These are phyloP conservation scores for Ecliptopera silaceata DNA, from an alignment of 2,888 invertebrate genomes.

Conservation along the genomic window DNA sequence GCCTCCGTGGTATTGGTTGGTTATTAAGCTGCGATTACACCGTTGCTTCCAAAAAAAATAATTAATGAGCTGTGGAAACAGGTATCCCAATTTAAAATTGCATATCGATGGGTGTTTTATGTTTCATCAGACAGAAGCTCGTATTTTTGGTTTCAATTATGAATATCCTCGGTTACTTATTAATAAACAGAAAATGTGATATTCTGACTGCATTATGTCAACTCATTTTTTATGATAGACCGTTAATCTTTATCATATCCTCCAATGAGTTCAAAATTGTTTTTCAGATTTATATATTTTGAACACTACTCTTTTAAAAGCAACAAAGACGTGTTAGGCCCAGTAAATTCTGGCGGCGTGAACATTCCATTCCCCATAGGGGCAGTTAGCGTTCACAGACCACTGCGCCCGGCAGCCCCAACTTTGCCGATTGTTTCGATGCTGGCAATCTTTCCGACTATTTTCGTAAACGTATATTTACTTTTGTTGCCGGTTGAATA, in stretches of 20 bases:
- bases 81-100: constrained; percentile 41
- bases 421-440: constrained; percentile 37
- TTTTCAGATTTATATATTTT: neutral
- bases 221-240: too few species aligned
- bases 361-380: constrained; percentile 36
- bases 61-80: constrained; percentile 44
- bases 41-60: constrained; percentile 39
- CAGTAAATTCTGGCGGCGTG: constrained; percentile 32
- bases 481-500: constrained; percentile 29
- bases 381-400: constrained; percentile 36
- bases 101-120: constrained; percentile 38
- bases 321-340: constrained; percentile 22
- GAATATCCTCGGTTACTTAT: constrained; percentile 16
- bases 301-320: constrained; percentile 12
- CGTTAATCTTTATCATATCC: neutral
- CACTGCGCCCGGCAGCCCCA: constrained; percentile 20
- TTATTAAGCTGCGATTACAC: constrained; percentile 45
- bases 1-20: constrained; percentile 29
- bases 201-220: too few species aligned
- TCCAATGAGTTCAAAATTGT: constrained; percentile 1
- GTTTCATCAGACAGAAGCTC: constrained; percentile 22
- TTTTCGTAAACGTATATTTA: constrained; percentile 32
- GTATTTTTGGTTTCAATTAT: constrained; percentile 27
- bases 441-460: constrained; percentile 32
- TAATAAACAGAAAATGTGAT: constrained; percentile 14